These are phyloP conservation scores for Diplazon laetatorius DNA, from an alignment of 2,888 invertebrate genomes.

Conservation along the genomic window DNA sequence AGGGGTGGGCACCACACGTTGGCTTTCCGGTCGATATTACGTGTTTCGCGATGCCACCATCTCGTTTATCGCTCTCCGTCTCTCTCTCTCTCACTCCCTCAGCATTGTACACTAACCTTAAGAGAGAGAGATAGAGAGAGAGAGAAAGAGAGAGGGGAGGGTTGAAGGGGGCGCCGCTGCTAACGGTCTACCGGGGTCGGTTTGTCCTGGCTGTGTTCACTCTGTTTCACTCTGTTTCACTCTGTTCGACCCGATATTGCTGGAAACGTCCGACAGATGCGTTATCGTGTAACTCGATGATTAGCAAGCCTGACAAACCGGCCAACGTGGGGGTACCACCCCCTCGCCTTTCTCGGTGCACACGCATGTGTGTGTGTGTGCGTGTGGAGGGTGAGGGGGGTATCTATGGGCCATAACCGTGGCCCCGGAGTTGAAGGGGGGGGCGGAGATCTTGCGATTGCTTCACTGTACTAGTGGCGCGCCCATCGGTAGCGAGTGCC, in stretches of 20 bases:
- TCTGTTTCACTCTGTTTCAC: too few relatives aligned
- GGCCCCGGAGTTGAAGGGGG: too few relatives aligned
- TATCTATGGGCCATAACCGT: background rate
- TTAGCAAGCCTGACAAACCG: slow-evolving; percentile 70
- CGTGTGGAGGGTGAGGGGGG: too few relatives aligned
- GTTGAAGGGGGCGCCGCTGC: too few relatives aligned
- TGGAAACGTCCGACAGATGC: slow-evolving; percentile 62
- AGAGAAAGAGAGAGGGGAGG: too few relatives aligned
- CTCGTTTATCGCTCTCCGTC: slow-evolving; percentile 48
- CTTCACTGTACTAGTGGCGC: slow-evolving; percentile 10
- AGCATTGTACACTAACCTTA: too few relatives aligned
- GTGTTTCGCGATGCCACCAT: slow-evolving; percentile 67
- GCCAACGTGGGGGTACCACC: slow-evolving; percentile 49
- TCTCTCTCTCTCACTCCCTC: slow-evolving; percentile 2
- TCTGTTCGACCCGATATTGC: slow-evolving; percentile 63
- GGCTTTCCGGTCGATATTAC: slow-evolving; percentile 77
- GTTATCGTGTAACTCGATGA: slow-evolving; percentile 73
- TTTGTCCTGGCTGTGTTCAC: slow-evolving; percentile 40
- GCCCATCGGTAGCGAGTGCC: slow-evolving; percentile 7
- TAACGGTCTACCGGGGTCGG: too few relatives aligned
- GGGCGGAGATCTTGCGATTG: background rate
- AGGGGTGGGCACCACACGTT: slow-evolving; percentile 69
- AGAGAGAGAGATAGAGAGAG: too few relatives aligned
- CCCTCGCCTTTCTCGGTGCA: slow-evolving; percentile 41
- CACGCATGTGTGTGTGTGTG: background rate